Evolutionary conservation across 35 echinoderm and acorn worm genomes (phyloP).

Genomic region (Eucidaris tribuloides): DNA sequence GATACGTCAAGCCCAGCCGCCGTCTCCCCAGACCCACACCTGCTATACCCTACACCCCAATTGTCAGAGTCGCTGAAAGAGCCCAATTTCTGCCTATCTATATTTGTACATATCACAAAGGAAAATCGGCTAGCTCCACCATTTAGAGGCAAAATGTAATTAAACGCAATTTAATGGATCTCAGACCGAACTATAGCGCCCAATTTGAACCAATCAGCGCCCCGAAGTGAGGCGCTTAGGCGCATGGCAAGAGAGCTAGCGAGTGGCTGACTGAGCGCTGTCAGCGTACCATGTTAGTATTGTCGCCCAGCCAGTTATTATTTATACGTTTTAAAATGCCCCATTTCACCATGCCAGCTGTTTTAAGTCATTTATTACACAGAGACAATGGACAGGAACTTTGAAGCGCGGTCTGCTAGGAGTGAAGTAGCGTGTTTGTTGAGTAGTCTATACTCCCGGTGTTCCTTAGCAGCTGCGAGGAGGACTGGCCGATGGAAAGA

Average conservation of each 20-base stretch:
- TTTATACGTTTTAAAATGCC: conserved; percentile 41
- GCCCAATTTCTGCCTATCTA: conserved; percentile 32
- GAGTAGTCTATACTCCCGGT: background rate
- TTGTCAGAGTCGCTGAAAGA: conserved; percentile 13
- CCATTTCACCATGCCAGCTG: conserved; percentile 31
- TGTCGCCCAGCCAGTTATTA: conserved; percentile 37
- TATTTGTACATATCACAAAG: conserved; percentile 41
- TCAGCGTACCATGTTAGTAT: background rate
- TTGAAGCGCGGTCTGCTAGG: background rate
- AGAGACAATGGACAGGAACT: conserved; percentile 23
- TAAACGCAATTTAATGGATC: conserved; percentile 37
- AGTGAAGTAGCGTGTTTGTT: conserved; percentile 23
- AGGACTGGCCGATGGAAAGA: background rate
- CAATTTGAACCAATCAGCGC: conserved; percentile 24
- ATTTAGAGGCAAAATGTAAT: conserved; percentile 39
- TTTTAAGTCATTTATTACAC: conserved; percentile 35
- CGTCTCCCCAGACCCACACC: background rate
- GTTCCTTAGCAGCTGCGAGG: background rate
- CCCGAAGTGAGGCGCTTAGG: background rate
- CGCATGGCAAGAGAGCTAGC: conserved; percentile 11
- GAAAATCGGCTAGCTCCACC: conserved; percentile 24
- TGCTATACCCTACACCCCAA: conserved; percentile 7
- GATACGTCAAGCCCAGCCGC: conserved; percentile 14
- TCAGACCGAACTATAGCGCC: conserved; percentile 2
- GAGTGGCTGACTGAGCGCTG: background rate